These are phyloP conservation scores for Sula dactylatra DNA, from an alignment of 2,113 vertebrate species.

Conservation along the genomic window DNA sequence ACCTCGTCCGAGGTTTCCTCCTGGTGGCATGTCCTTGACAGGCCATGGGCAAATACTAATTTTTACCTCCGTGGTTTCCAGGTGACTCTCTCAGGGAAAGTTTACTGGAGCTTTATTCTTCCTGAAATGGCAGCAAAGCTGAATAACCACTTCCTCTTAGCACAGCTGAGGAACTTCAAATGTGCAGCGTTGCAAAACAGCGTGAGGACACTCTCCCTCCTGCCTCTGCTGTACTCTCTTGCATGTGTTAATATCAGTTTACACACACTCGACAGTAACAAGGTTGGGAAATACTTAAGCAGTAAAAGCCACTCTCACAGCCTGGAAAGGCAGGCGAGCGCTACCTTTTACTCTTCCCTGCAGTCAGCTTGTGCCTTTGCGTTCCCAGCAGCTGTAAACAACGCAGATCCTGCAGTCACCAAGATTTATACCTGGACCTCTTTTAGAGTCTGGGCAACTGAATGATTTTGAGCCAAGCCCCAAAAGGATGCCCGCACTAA, in stretches of 20 bases:
- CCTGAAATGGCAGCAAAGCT: slow-evolving; percentile 36
- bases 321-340: neutral
- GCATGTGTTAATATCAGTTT: neutral
- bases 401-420: neutral
- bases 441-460: neutral
- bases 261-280: neutral
- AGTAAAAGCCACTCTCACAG: neutral
- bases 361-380: neutral
- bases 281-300: slow-evolving; percentile 5
- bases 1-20: neutral
- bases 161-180: slow-evolving; percentile 39
- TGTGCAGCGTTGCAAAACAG: neutral
- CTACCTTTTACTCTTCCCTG: neutral
- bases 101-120: slow-evolving; percentile 48
- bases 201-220: neutral
- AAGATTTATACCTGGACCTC: neutral
- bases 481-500: neutral
- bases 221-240: neutral
- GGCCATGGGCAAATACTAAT: neutral
- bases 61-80: slow-evolving; percentile 44
- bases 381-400: neutral
- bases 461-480: neutral
- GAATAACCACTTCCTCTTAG: slow-evolving; percentile 49
- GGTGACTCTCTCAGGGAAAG: slow-evolving; percentile 59
- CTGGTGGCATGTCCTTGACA: neutral